A percentile compares a stretch with the other conserved stretches of the same genome.
Evolutionary conservation across 2,797 vertebrate species (phyloP).

Genomic region (Pangasius macronema): DNA sequence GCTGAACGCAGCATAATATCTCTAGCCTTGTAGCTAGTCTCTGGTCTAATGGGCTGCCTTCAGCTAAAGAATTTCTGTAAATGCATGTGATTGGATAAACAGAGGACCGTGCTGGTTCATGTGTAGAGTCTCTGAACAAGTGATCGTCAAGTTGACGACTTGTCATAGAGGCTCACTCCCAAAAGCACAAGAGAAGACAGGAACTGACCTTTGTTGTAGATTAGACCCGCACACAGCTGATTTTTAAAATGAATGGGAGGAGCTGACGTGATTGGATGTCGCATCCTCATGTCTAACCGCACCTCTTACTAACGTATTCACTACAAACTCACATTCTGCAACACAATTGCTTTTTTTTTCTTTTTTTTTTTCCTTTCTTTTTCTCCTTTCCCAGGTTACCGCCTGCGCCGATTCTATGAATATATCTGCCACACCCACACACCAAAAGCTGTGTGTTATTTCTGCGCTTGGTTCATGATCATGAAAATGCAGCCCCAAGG

Average conservation of each 20-base stretch:
- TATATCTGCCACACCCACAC: conserved; percentile 13
- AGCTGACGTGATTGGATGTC: background rate
- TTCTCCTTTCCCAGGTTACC: background rate
- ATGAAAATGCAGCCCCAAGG: conserved; percentile 7
- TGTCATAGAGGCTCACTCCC: background rate
- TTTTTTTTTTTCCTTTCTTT: too few relatives aligned
- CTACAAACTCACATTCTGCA: background rate
- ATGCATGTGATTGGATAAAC: background rate
- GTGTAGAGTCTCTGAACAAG: background rate
- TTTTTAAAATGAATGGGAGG: background rate
- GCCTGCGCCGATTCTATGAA: background rate
- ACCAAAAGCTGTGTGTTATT: background rate
- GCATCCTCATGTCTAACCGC: background rate
- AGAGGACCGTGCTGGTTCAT: background rate
- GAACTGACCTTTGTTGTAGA: background rate
- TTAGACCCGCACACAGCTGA: too few relatives aligned
- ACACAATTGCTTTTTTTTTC: background rate
- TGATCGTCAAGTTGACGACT: background rate
- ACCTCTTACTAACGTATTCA: background rate
- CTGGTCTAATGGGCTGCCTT: background rate
- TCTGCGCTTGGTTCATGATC: background rate
- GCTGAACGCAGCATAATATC: background rate
- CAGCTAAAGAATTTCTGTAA: background rate
- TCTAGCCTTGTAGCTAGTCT: background rate
- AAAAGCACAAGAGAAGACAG: background rate